These are phyloP conservation scores for Eristalis intricaria DNA, from an alignment of 2,888 invertebrate genomes.

Conservation along the genomic window DNA sequence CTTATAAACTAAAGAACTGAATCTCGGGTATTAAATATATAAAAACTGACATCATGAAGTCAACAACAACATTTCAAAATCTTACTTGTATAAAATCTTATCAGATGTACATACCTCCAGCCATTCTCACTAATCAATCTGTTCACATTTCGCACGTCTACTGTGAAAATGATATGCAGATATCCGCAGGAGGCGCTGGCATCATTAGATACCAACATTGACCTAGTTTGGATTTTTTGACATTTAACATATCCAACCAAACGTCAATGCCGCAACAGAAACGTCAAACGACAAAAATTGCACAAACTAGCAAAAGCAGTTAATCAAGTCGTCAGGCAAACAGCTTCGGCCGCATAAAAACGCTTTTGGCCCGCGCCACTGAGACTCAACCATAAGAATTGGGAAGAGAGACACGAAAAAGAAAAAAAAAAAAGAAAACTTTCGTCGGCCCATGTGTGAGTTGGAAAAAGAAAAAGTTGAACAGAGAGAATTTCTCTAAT, in stretches of 20 bases:
- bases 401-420: constrained; percentile 3
- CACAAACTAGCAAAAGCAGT: constrained; percentile 35
- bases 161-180: constrained; percentile 3
- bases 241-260: constrained; percentile 30
- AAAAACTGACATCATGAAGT: too few relatives aligned
- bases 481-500: constrained; percentile 28
- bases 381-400: neutral
- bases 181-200: constrained; percentile 21
- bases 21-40: too few relatives aligned
- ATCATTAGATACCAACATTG: constrained; percentile 38
- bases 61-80: too few relatives aligned
- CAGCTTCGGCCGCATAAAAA: constrained; percentile 40
- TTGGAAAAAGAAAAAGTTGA: constrained; percentile 18
- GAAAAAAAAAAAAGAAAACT: constrained; percentile 44
- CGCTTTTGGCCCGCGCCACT: constrained; percentile 26
- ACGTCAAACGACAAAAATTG: constrained; percentile 25
- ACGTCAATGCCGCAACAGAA: neutral
- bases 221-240: constrained; percentile 55
- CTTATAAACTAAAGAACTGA: too few relatives aligned
- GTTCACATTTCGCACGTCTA: neutral
- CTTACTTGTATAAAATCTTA: too few relatives aligned
- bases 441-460: constrained; percentile 58
- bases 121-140: too few relatives aligned
- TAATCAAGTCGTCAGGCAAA: constrained; percentile 4
- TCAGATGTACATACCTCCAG: too few relatives aligned